These are phyloP conservation scores for Tromatobia lineatoria DNA, from an alignment of 2,888 invertebrate species.

Conservation along the genomic window DNA sequence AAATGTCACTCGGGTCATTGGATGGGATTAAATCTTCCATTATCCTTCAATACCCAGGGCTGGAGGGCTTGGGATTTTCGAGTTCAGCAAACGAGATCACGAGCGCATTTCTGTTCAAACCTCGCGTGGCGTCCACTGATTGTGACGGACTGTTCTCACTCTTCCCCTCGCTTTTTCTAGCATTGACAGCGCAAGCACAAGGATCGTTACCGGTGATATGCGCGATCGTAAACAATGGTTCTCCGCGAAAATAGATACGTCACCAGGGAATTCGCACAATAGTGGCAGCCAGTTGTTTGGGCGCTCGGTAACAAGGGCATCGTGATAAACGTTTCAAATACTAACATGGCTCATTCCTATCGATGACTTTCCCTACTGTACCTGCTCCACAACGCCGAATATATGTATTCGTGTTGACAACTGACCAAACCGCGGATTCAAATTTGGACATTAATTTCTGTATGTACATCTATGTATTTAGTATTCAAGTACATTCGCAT, in stretches of 20 bases:
- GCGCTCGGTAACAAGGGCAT: slow-evolving; percentile 34
- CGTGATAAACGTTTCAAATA: slow-evolving; percentile 57
- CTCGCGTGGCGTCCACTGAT: slow-evolving; percentile 61
- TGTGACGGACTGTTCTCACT: slow-evolving; percentile 46
- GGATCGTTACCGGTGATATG: slow-evolving; percentile 30
- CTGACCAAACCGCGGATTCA: slow-evolving; percentile 26
- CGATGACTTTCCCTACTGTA: background rate
- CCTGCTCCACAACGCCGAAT: background rate
- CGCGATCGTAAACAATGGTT: slow-evolving; percentile 60
- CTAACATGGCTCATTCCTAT: background rate
- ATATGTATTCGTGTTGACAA: background rate
- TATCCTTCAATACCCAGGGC: slow-evolving; percentile 45
- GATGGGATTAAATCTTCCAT: slow-evolving; percentile 33
- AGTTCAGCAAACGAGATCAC: slow-evolving; percentile 12
- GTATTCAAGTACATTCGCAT: background rate
- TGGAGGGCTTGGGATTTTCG: slow-evolving; percentile 19
- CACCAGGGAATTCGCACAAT: slow-evolving; percentile 54
- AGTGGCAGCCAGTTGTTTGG: slow-evolving; percentile 44
- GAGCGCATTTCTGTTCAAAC: slow-evolving; percentile 30
- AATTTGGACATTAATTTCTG: slow-evolving; percentile 42
- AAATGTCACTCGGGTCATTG: background rate
- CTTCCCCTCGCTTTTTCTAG: slow-evolving; percentile 26
- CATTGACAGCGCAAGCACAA: slow-evolving; percentile 13
- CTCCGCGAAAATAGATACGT: slow-evolving; percentile 60
- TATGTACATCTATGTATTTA: background rate